Evolutionary conservation across 2,797 vertebrate species (phyloP).

Genomic region (Hydrocynus forskahlii): DNA sequence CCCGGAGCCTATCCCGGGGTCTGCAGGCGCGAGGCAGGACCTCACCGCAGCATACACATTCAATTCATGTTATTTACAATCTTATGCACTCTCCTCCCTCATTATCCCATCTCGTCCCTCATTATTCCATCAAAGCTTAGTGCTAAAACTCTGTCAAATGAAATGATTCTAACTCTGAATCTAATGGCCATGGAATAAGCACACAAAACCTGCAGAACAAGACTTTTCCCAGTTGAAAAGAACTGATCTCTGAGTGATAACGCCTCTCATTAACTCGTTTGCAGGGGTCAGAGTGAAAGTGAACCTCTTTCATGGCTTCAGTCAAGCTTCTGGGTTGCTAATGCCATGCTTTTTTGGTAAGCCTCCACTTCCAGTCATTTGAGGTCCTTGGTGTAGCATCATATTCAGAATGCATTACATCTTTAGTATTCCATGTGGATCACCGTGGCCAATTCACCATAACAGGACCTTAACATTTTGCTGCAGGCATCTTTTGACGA

Average conservation of each 20-base stretch:
- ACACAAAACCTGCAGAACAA: neutral
- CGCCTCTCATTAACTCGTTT: neutral
- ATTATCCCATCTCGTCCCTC: neutral
- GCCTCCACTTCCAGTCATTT: constrained; percentile 8
- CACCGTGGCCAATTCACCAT: constrained; percentile 40
- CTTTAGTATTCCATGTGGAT: constrained; percentile 39
- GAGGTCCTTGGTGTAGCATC: neutral
- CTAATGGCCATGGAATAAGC: neutral
- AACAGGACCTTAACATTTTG: constrained; percentile 46
- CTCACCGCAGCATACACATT: neutral
- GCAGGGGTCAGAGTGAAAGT: no score
- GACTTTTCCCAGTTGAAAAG: neutral
- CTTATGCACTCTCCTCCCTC: neutral
- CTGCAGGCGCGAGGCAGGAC: no score
- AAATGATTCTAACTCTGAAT: neutral
- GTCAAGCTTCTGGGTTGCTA: neutral
- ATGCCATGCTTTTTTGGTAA: neutral
- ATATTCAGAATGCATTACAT: constrained; percentile 49
- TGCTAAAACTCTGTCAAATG: neutral
- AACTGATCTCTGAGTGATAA: neutral
- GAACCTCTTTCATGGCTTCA: neutral
- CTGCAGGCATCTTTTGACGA: neutral
- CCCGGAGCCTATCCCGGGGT: no score
- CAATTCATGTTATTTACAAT: neutral
- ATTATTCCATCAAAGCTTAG: constrained; percentile 1